Base-by-base conservation (phyloP, 2,888 invertebrate genomes). In the Dysmachus trigonus region DNA sequence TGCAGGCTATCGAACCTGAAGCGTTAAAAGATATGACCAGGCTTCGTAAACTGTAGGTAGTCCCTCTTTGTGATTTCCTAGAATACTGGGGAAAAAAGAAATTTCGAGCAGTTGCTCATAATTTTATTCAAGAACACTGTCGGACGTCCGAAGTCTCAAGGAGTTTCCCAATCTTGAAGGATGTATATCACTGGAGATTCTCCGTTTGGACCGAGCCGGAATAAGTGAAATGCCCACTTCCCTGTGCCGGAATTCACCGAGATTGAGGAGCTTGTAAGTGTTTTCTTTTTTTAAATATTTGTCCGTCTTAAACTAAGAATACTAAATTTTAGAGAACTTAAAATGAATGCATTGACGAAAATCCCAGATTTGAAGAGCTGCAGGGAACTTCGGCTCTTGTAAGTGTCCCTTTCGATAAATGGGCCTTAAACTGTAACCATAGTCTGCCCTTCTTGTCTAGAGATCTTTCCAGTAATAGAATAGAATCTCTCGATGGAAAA, bases 121-220 rank as follows among this genome's bases (percentile, higher is more conserved):
- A 88, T 87, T 88, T 87, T 85, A 88, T 89, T 89, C 35, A 86
- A 98, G 98, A 89, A 95, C 96, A 89, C 91, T 98, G 88, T 98
- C 98, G 73, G 97, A 98, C 92, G 96, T 96, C 87, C 94, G 96
- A 88, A 95, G 95, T 88, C 93, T 98, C 90, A 94, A 94, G 87
- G 93, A 93, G 88, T 96, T 98, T 92, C 98, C 98, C 15, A 95
- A 96, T 91, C 93, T 98, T 89, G 96, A 96, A 90, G 98, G 97
- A 76, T 96, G 96, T 31, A 90, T 91, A 88, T 95, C 96, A 2
- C 93, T 98, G 91, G 97, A 97, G 91, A 94, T 96, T 88, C 93
- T 98, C 89, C 94, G 96, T 89, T 93, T 96, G 89, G 98, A 98
- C 93, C 95, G 97, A 88, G 97, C 97, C 22, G 95, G 95, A 85